Conservation (phyloP, 1,140 invertebrate genomes). For the Dysdera silvatica region DNA sequence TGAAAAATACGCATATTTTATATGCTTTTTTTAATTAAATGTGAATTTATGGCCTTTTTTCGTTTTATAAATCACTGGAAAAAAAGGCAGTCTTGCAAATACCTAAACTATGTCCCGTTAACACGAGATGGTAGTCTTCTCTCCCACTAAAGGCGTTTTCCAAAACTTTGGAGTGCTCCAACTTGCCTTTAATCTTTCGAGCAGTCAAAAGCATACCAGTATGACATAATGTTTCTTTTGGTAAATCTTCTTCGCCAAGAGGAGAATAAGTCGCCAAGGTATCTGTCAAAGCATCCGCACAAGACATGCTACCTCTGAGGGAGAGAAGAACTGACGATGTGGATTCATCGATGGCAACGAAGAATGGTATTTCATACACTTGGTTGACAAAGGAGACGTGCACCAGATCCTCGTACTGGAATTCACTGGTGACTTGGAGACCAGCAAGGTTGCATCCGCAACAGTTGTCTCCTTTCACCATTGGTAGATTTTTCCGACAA, state of each 20-base stretch:
- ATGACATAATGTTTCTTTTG: constrained; percentile 57
- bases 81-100: neutral
- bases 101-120: constrained; percentile 73
- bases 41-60: too few relatives aligned
- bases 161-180: constrained; percentile 65
- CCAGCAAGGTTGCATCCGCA: constrained; percentile 79
- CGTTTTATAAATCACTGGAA: too few relatives aligned
- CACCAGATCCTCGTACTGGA: constrained; percentile 61
- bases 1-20: too few relatives aligned
- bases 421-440: constrained; percentile 55
- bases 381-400: constrained; percentile 86
- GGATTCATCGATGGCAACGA: constrained; percentile 70
- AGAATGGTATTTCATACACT: constrained; percentile 72
- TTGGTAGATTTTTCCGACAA: constrained; percentile 30
- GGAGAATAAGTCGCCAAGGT: neutral
- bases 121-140: constrained; percentile 61
- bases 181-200: constrained; percentile 68
- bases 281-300: constrained; percentile 52
- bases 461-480: constrained; percentile 76
- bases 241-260: neutral
- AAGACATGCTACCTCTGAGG: constrained; percentile 70
- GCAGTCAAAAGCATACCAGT: constrained; percentile 88
- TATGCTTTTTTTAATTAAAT: too few relatives aligned
- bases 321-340: constrained; percentile 66
- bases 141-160: constrained; percentile 58